phyloP scores from a whole-genome alignment of 1,140 invertebrate genomes.

The Hesperophylax magnus region DNA sequence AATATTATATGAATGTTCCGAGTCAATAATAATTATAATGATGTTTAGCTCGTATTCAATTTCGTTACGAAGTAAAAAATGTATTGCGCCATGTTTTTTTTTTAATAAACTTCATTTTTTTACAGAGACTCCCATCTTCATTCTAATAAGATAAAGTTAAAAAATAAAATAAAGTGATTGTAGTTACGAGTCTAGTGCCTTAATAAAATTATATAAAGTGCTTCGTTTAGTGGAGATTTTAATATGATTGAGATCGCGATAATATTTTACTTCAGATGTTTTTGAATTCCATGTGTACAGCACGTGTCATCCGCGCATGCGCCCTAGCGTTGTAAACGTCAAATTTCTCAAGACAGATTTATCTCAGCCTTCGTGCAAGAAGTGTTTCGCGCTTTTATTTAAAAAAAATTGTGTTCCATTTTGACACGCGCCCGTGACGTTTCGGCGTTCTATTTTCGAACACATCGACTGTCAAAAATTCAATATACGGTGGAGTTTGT shows the following conservation, averaged over 20 bases:
- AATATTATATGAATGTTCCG: background rate
- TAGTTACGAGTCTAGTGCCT: background rate
- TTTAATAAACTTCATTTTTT: background rate
- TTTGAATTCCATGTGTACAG: constrained; percentile 2
- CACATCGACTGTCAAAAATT: background rate
- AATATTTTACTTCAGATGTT: background rate
- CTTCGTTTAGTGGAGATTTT: background rate
- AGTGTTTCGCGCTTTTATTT: background rate
- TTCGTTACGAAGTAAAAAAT: no score
- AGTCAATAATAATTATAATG: background rate
- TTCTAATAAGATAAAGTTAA: background rate
- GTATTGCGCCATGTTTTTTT: background rate
- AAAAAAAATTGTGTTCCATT: background rate
- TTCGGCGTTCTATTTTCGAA: background rate
- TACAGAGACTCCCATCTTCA: background rate
- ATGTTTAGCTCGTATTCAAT: no score
- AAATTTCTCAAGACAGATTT: constrained; percentile 22
- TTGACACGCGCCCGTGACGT: constrained; percentile 1
- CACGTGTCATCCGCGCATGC: constrained; percentile 36
- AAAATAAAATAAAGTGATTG: background rate
- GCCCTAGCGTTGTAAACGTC: constrained; percentile 24
- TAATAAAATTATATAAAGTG: no score
- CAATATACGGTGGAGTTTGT: background rate
- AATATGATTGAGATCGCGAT: background rate
- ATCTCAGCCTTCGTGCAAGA: background rate